Evolutionary conservation across 2,888 invertebrate genomes (phyloP).

Genomic region (Lymantria monacha): DNA sequence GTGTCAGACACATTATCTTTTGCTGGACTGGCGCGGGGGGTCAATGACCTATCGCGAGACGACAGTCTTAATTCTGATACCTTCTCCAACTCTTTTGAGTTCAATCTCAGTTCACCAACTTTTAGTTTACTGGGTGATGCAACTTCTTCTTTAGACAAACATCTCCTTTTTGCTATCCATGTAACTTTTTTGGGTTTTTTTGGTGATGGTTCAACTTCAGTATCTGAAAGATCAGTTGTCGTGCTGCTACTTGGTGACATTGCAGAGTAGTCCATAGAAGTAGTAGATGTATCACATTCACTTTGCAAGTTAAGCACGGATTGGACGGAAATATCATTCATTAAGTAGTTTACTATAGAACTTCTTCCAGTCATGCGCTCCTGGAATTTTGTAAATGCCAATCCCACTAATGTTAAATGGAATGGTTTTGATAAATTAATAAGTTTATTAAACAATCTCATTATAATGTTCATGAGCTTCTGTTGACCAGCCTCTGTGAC

Average conservation of each 20-base stretch:
- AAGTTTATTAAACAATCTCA: slow-evolving; percentile 89
- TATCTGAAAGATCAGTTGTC: slow-evolving; percentile 84
- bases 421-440: slow-evolving; percentile 88
- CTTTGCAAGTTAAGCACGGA: slow-evolving; percentile 86
- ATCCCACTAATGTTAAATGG: slow-evolving; percentile 90
- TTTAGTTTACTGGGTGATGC: slow-evolving; percentile 87
- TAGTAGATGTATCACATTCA: slow-evolving; percentile 73
- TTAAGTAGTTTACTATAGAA: slow-evolving; percentile 88
- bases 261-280: slow-evolving; percentile 76
- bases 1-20: slow-evolving; percentile 68
- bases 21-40: slow-evolving; percentile 73
- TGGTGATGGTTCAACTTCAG: slow-evolving; percentile 88
- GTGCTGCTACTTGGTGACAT: slow-evolving; percentile 75
- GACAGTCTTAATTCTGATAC: slow-evolving; percentile 73
- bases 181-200: slow-evolving; percentile 85
- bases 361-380: slow-evolving; percentile 86
- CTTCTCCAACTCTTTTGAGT: slow-evolving; percentile 84
- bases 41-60: slow-evolving; percentile 69
- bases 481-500: slow-evolving; percentile 81
- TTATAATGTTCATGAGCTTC: slow-evolving; percentile 86
- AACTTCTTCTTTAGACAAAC: slow-evolving; percentile 76
- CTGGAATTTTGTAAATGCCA: slow-evolving; percentile 91
- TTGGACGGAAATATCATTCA: slow-evolving; percentile 90
- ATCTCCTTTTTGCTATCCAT: slow-evolving; percentile 76
- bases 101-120: slow-evolving; percentile 85